These are phyloP conservation scores for Takifugu flavidus DNA, from an alignment of 2,113 vertebrate genomes.

Conservation along the genomic window DNA sequence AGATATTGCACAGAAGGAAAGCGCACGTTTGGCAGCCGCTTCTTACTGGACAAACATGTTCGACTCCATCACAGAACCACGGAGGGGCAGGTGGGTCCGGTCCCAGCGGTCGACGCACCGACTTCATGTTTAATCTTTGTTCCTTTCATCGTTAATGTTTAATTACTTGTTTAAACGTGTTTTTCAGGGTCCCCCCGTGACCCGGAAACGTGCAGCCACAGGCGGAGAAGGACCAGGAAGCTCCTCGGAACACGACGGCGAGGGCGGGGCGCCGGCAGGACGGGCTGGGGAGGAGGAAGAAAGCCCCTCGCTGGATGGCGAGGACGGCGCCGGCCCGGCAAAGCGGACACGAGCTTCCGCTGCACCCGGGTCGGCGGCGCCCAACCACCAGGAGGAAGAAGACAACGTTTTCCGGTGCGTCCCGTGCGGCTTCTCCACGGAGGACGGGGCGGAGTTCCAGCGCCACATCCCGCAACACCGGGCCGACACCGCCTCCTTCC, in stretches of 20 bases:
- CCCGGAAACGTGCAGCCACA: slow-evolving; percentile 69
- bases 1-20: slow-evolving; percentile 93
- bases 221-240: slow-evolving; percentile 62
- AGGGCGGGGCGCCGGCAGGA: slow-evolving; percentile 37
- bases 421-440: slow-evolving; percentile 78
- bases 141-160: no score
- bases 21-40: slow-evolving; percentile 89
- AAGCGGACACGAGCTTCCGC: slow-evolving; percentile 59
- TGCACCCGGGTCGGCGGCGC: slow-evolving; percentile 41
- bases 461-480: slow-evolving; percentile 81
- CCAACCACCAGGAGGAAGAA: slow-evolving; percentile 57
- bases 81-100: slow-evolving; percentile 55
- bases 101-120: no score
- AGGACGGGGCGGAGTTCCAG: slow-evolving; percentile 73
- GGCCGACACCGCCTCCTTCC: slow-evolving; percentile 81
- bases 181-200: slow-evolving; percentile 62
- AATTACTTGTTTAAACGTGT: no score
- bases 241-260: slow-evolving; percentile 70
- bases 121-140: no score
- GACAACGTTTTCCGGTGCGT: slow-evolving; percentile 72
- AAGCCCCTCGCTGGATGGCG: slow-evolving; percentile 54
- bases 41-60: slow-evolving; percentile 90
- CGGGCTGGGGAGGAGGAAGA: slow-evolving; percentile 60
- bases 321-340: slow-evolving; percentile 58
- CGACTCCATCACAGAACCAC: slow-evolving; percentile 80